A percentile compares a stretch with the other conserved stretches of the same genome.
phyloP scores from a whole-genome alignment of 2,888 invertebrate species.

The Trichogramma evanescens region DNA sequence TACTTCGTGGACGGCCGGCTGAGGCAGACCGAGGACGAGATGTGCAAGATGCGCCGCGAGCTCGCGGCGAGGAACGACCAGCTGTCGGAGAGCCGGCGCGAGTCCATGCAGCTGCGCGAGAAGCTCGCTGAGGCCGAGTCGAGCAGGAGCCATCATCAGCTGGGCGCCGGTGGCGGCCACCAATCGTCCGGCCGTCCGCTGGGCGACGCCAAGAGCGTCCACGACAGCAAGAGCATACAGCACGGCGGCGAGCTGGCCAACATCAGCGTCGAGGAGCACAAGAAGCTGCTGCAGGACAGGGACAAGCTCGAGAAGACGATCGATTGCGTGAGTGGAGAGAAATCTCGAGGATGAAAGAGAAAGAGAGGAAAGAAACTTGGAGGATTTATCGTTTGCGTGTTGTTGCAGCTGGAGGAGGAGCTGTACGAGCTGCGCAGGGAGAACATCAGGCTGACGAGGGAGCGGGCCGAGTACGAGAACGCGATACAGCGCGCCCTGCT shows the following conservation, averaged over 20 bases:
- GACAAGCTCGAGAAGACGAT: too few relatives aligned
- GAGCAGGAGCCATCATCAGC: not conserved
- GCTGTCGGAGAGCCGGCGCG: slow-evolving; percentile 22
- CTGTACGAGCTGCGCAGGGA: slow-evolving; percentile 33
- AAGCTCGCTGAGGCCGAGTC: not conserved
- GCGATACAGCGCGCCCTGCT: slow-evolving; percentile 41
- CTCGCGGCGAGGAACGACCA: slow-evolving; percentile 24
- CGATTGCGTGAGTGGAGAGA: too few relatives aligned
- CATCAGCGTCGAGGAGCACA: not conserved
- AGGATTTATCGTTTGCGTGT: not conserved
- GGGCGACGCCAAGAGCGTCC: too few relatives aligned
- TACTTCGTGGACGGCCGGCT: slow-evolving; percentile 25
- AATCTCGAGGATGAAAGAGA: too few relatives aligned
- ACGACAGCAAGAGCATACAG: too few relatives aligned
- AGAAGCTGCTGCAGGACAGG: not conserved
- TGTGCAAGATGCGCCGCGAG: slow-evolving; percentile 30
- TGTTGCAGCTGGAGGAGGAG: slow-evolving; percentile 34
- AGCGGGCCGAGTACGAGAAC: slow-evolving; percentile 39
- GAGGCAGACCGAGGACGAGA: slow-evolving; percentile 14
- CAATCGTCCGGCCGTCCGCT: too few relatives aligned
- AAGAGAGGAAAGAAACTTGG: too few relatives aligned
- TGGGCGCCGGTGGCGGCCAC: not conserved
- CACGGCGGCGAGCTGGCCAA: too few relatives aligned
- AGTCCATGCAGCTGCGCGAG: slow-evolving; percentile 19
- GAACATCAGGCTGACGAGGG: slow-evolving; percentile 37